Evolutionary conservation across 2,113 vertebrate genomes (phyloP).

Genomic region (Suricata suricatta): DNA sequence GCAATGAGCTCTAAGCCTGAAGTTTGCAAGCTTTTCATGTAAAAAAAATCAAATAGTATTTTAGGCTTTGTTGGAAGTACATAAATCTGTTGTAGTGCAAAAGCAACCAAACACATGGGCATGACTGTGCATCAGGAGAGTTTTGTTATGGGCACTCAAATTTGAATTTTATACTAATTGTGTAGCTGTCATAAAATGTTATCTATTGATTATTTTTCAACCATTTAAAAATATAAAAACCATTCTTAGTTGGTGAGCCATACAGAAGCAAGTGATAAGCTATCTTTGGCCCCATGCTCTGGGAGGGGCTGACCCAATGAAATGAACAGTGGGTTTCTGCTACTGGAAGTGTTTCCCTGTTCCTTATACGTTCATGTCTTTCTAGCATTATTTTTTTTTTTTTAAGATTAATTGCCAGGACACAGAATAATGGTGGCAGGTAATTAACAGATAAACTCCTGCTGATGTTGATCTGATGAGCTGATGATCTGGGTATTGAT

Average conservation of each 20-base stretch:
- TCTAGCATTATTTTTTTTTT: background rate
- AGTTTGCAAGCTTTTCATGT: background rate
- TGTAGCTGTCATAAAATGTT: background rate
- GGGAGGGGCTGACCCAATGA: background rate
- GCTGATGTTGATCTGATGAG: background rate
- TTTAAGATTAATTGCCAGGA: background rate
- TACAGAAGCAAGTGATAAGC: background rate
- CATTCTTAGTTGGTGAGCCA: background rate
- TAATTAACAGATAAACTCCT: background rate
- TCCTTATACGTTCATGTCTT: background rate
- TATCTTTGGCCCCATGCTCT: background rate
- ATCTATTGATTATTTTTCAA: background rate
- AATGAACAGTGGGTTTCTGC: background rate
- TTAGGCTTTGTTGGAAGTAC: background rate
- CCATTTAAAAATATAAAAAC: background rate
- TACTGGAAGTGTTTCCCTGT: background rate
- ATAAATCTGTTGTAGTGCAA: background rate
- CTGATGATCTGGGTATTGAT: background rate
- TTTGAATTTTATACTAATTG: slow-evolving; percentile 41
- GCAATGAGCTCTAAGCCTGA: background rate
- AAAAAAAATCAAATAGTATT: background rate
- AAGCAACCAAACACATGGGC: background rate
- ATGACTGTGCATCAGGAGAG: background rate
- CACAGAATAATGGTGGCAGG: background rate
- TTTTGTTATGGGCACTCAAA: background rate